Evolutionary conservation across 1,140 invertebrate species (phyloP).

Genomic region (Penaeus chinensis): DNA sequence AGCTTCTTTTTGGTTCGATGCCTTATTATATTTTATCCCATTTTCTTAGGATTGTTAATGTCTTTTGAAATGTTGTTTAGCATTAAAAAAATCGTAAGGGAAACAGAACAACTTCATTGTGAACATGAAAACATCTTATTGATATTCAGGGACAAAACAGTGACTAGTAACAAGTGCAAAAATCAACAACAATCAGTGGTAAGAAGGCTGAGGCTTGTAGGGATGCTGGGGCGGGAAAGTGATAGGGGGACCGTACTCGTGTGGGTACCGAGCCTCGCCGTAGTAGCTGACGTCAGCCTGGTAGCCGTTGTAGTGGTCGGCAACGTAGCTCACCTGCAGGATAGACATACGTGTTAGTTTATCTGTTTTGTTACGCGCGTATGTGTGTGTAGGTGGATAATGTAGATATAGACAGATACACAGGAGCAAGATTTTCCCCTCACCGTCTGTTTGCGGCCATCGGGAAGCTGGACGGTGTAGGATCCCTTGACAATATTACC

Average conservation of each 20-base stretch:
- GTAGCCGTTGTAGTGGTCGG: constrained; percentile 66
- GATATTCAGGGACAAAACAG: too few species aligned
- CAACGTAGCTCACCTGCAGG: constrained; percentile 57
- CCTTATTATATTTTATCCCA: too few species aligned
- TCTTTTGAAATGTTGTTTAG: too few species aligned
- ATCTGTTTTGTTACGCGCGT: neutral
- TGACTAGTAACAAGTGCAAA: too few species aligned
- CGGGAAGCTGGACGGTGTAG: constrained; percentile 65
- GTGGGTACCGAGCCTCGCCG: constrained; percentile 63
- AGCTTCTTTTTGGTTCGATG: too few species aligned
- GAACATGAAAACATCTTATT: too few species aligned
- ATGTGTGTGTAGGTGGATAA: neutral
- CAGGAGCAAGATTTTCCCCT: neutral
- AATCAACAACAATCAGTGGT: neutral
- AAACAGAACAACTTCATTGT: too few species aligned
- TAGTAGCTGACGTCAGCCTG: constrained; percentile 65
- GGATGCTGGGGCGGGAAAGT: constrained; percentile 52
- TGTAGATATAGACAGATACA: too few species aligned
- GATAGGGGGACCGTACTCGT: constrained; percentile 49
- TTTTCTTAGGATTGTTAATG: too few species aligned
- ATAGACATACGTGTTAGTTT: neutral
- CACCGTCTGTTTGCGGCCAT: constrained; percentile 65
- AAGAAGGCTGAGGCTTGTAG: constrained; percentile 28
- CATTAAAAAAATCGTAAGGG: too few species aligned
- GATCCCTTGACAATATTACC: constrained; percentile 64